Evolutionary conservation across 2,113 vertebrate species (phyloP).

Genomic region (Chrysochloris asiatica): DNA sequence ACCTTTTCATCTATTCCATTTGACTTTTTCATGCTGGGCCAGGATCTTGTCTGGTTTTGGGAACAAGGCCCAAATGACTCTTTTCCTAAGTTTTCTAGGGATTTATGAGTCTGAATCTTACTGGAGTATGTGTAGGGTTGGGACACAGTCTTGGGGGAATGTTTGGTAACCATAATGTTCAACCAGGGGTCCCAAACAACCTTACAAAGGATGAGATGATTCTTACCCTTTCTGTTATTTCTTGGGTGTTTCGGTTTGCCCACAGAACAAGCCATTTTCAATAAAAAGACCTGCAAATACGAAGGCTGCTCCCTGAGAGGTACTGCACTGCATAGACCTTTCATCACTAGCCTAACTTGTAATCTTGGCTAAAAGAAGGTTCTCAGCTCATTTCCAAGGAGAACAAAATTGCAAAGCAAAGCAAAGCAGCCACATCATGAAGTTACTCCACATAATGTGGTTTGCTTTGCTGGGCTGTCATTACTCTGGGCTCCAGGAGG

Average conservation of each 20-base stretch:
- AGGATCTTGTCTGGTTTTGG: not conserved
- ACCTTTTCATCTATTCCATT: too few species aligned
- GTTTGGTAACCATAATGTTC: not conserved
- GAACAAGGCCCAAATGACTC: not conserved
- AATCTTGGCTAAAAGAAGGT: constrained; percentile 59
- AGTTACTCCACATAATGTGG: not conserved
- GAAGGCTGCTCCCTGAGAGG: not conserved
- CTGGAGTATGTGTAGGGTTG: not conserved
- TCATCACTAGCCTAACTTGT: constrained; percentile 50
- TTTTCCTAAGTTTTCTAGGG: not conserved
- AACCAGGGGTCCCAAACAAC: not conserved
- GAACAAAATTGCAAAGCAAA: constrained; percentile 15
- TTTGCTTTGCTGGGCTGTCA: not conserved
- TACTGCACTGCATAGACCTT: not conserved
- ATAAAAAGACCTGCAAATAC: not conserved
- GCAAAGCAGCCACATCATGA: constrained; percentile 19
- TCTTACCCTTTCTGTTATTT: not conserved
- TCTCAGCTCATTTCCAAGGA: constrained; percentile 41
- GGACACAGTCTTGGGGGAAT: not conserved
- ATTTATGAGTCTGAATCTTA: not conserved
- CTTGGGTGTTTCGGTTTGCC: not conserved
- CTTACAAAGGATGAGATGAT: not conserved
- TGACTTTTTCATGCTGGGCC: not conserved
- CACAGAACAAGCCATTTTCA: constrained; percentile 7
- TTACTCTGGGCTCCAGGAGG: not conserved